These are phyloP conservation scores for Eupeodes latifasciatus DNA, from an alignment of 2,888 invertebrate genomes.

Conservation along the genomic window DNA sequence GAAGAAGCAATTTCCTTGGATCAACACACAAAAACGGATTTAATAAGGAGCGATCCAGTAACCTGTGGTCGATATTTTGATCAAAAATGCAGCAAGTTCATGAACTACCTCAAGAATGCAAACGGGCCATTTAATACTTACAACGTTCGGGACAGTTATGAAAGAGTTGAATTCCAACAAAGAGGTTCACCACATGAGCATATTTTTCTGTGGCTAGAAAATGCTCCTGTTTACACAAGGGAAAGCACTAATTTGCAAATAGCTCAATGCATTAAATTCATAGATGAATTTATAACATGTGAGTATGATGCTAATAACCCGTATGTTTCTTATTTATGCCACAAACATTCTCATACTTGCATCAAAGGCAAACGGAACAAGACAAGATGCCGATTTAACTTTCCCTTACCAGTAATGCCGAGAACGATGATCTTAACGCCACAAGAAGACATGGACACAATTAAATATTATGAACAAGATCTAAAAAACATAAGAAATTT, in stretches of 20 bases:
- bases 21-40: slow-evolving; percentile 37
- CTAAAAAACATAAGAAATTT: neutral
- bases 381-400: slow-evolving; percentile 69
- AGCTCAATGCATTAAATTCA: slow-evolving; percentile 44
- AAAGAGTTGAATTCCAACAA: slow-evolving; percentile 77
- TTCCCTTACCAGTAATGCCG: slow-evolving; percentile 63
- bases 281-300: slow-evolving; percentile 75
- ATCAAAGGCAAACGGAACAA: slow-evolving; percentile 71
- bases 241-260: neutral
- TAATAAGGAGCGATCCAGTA: slow-evolving; percentile 55
- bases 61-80: slow-evolving; percentile 46
- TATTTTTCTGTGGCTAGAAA: slow-evolving; percentile 64
- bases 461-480: neutral
- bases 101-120: neutral
- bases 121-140: slow-evolving; percentile 6
- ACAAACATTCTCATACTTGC: slow-evolving; percentile 76
- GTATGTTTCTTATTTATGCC: slow-evolving; percentile 67
- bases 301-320: slow-evolving; percentile 72
- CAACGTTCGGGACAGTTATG: slow-evolving; percentile 66
- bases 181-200: slow-evolving; percentile 77
- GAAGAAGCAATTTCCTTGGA: slow-evolving; percentile 44
- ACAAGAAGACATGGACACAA: neutral
- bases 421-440: slow-evolving; percentile 28
- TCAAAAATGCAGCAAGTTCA: slow-evolving; percentile 42
- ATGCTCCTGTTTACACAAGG: slow-evolving; percentile 52